phyloP scores from a whole-genome alignment of 2,888 invertebrate species.

The Beris chalybata region DNA sequence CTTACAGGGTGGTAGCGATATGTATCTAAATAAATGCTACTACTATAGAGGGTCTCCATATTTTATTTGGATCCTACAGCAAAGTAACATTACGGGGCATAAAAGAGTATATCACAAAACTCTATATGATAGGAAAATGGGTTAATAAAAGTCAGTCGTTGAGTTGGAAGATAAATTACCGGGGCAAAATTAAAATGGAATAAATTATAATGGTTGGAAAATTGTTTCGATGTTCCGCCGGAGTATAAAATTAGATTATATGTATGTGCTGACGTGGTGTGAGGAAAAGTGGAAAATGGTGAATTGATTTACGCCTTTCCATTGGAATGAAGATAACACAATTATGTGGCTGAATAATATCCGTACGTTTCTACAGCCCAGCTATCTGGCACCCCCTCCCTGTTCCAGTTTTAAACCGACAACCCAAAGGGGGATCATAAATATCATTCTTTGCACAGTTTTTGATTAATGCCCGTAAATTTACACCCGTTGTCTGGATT shows the following conservation, averaged over 20 bases:
- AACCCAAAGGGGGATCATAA: conserved; percentile 5
- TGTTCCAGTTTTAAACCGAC: not conserved
- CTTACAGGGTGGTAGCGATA: too few relatives aligned
- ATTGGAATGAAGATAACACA: conserved; percentile 20
- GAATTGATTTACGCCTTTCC: not conserved
- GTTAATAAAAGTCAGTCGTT: conserved; percentile 23
- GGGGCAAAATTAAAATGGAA: conserved; percentile 43
- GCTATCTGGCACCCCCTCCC: too few relatives aligned
- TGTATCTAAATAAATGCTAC: too few relatives aligned
- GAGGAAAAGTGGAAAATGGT: too few relatives aligned
- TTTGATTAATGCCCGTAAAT: conserved; percentile 33
- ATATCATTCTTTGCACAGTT: conserved; percentile 22
- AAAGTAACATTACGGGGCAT: too few relatives aligned
- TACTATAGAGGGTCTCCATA: too few relatives aligned
- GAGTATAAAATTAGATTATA: too few relatives aligned
- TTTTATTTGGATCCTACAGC: too few relatives aligned
- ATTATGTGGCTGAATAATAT: conserved; percentile 19
- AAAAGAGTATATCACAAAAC: too few relatives aligned
- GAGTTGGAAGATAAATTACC: conserved; percentile 31
- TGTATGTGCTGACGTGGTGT: too few relatives aligned
- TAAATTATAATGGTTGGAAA: conserved; percentile 41
- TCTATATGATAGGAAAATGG: conserved; percentile 9
- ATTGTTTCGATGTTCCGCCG: too few relatives aligned
- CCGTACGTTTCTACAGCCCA: not conserved
- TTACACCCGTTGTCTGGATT: not conserved